A percentile compares a stretch with the other conserved stretches of the same genome.
phyloP scores from a whole-genome alignment of 1,140 invertebrate genomes.

The Dolichoris vasculosae region DNA sequence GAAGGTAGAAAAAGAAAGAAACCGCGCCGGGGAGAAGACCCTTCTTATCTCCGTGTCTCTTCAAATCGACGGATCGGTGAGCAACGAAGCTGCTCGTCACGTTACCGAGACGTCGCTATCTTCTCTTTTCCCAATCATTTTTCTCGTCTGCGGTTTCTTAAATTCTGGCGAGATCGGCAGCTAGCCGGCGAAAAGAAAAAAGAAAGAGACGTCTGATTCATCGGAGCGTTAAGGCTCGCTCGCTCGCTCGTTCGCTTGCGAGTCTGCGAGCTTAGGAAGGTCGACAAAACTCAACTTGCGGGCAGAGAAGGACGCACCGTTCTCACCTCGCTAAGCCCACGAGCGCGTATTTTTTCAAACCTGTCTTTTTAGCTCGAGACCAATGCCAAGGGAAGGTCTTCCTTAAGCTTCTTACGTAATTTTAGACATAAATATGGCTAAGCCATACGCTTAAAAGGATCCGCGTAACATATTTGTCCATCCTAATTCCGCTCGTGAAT shows the following conservation, averaged over 20 bases:
- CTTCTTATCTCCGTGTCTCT: constrained; percentile 3
- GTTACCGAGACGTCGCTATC: no score
- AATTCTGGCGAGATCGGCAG: not conserved
- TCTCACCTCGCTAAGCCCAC: not conserved
- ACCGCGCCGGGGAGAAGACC: not conserved
- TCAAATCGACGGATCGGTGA: not conserved
- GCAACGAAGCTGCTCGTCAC: not conserved
- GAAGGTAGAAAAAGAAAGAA: not conserved
- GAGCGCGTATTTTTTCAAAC: not conserved
- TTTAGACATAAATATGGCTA: not conserved
- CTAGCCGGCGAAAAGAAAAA: not conserved
- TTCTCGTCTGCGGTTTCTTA: constrained; percentile 20
- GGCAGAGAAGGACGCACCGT: not conserved
- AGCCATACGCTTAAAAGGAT: not conserved
- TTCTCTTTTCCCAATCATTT: constrained; percentile 8
- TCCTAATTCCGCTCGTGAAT: not conserved
- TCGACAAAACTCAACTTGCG: not conserved
- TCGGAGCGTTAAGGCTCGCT: not conserved
- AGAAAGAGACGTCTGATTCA: no score
- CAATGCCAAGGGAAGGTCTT: not conserved
- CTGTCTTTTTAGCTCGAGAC: not conserved
- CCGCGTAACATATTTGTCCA: not conserved
- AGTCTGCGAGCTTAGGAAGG: not conserved
- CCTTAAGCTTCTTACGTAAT: not conserved
- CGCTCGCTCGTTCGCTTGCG: not conserved